Conservation (phyloP, 2,888 invertebrate species). For the Napeogenes sylphis region DNA sequence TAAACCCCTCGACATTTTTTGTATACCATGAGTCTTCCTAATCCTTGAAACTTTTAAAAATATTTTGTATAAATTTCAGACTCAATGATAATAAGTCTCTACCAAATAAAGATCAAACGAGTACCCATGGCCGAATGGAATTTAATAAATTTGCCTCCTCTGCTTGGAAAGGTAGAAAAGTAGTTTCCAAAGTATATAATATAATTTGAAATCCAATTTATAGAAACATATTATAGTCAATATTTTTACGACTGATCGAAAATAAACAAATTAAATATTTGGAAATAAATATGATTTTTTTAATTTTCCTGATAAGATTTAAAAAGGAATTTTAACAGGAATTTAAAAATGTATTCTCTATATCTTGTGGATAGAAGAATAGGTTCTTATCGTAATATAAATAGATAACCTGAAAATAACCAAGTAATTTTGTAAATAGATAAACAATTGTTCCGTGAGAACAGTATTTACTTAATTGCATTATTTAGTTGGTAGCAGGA, state of each 20-base stretch:
- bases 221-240: no score
- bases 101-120: slow-evolving; percentile 33
- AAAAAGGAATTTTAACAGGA: no score
- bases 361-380: no score
- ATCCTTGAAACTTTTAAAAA: not conserved
- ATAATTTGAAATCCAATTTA: no score
- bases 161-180: slow-evolving; percentile 49
- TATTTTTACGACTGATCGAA: no score
- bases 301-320: no score
- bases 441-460: not conserved
- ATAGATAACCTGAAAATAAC: not conserved
- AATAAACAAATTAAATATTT: no score
- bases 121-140: slow-evolving; percentile 40
- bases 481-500: slow-evolving; percentile 40
- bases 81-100: slow-evolving; percentile 26
- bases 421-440: not conserved
- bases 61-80: slow-evolving; percentile 30
- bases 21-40: no score
- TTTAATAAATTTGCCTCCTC: slow-evolving; percentile 50
- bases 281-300: no score
- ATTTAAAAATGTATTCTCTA: no score
- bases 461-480: slow-evolving; percentile 5
- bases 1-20: no score
- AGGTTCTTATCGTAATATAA: no score
- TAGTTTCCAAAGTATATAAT: not conserved